Base-by-base conservation (phyloP, 2,888 invertebrate species). In the Agriopis marginaria region DNA sequence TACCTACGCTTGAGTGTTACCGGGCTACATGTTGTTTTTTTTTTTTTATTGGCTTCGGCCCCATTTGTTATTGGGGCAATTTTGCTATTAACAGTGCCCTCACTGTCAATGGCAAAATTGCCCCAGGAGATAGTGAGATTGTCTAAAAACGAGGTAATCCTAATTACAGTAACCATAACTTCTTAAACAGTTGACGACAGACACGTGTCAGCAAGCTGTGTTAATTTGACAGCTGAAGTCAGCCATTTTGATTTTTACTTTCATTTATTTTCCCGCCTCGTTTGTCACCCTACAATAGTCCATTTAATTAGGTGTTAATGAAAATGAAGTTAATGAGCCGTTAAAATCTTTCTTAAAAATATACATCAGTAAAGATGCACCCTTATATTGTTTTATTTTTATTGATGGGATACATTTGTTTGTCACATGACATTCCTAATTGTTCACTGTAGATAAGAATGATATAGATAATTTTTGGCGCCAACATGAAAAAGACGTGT, bases 151-250 rank as follows among this genome's bases (percentile, higher is more conserved):
- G n/a, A n/a, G n/a, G n/a, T n/a, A n/a, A n/a, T n/a, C n/a, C n/a
- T 59, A 60, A 68, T 70, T 71, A 62, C 50, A 59, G 40, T 60
- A 75, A 72, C 70, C 64, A 63, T 51, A 66, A 71, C 50, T n/a
- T 54, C 56, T 63, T 68, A 71, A 73, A 60, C 54, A 14, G 40
- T 40, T 9, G 75, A 51, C 68, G 80, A 79, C 78, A 75, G 67
- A 39, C 68, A 67, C 63, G 53, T 78, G 78, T 81, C 81, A 76
- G 50, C 73, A 10, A 10, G 66, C 54, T 75, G 73, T 79, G 79
- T 75, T 82, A 82, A 83, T 87, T 86, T 86, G 87, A 85, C 82
- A 84, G 76, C 70, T 77, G 80, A 75, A 76, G 82, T 82, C 82
- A 76, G 80, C 79, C 82, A 82, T 83, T 67, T 84, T 85, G 73